Percentiles rank a stretch among this genome's conserved stretches.
These are phyloP conservation scores for Ptyas mucosa DNA, from an alignment of 2,113 vertebrate genomes.

Conservation along the genomic window DNA sequence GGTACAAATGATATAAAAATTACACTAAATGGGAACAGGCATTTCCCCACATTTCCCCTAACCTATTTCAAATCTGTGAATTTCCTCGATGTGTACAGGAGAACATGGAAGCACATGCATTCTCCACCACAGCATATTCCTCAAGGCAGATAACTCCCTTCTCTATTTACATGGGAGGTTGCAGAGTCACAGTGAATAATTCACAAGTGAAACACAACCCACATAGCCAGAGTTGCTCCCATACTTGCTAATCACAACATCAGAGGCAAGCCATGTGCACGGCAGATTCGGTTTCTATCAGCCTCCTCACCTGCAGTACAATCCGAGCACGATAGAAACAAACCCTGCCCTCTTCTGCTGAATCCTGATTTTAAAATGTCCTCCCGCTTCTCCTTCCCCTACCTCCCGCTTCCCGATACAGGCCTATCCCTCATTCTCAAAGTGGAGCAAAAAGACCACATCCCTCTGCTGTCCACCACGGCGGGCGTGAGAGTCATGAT, in stretches of 20 bases:
- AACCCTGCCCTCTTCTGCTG: background rate
- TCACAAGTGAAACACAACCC: background rate
- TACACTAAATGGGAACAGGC: background rate
- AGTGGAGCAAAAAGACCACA: slow-evolving; percentile 52
- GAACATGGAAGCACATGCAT: background rate
- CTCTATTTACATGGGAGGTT: background rate
- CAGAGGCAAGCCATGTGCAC: background rate
- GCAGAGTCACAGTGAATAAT: background rate
- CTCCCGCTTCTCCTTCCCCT: background rate
- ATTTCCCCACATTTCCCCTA: background rate
- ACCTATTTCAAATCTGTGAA: background rate
- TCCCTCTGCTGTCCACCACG: slow-evolving; percentile 60
- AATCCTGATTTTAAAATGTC: fast-evolving
- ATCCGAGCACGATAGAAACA: no score
- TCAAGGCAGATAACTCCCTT: background rate
- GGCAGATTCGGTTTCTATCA: background rate
- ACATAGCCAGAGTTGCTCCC: background rate
- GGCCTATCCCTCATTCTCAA: slow-evolving; percentile 67
- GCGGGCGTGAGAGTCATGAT: slow-evolving; percentile 65
- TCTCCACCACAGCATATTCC: background rate
- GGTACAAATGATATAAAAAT: background rate
- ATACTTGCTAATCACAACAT: background rate
- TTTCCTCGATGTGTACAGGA: background rate
- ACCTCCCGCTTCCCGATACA: slow-evolving; percentile 3
- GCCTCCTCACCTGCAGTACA: background rate